Conservation (phyloP, 2,113 vertebrate genomes). For the Poecile atricapillus region DNA sequence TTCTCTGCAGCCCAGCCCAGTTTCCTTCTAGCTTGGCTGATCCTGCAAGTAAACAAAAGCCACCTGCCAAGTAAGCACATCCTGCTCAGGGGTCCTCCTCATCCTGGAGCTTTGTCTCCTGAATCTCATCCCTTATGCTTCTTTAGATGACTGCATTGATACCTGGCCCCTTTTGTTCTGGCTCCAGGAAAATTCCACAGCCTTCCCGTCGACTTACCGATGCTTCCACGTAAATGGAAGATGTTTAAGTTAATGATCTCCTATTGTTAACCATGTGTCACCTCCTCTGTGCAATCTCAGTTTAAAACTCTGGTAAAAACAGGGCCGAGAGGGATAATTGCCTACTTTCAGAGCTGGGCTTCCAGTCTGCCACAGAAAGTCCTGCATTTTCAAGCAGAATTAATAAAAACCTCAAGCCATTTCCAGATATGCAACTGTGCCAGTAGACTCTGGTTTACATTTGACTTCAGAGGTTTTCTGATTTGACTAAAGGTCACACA, state of each 20-base stretch:
- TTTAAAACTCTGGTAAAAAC: conserved; percentile 3
- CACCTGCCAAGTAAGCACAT: neutral
- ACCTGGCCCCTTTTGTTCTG: conserved; percentile 16
- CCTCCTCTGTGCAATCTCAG: neutral
- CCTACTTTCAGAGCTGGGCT: neutral
- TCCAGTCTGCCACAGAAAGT: neutral
- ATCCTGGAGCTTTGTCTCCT: neutral
- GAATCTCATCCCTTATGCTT: neutral
- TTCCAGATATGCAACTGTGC: neutral
- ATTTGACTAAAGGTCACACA: neutral
- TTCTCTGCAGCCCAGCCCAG: neutral
- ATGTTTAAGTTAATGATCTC: conserved; percentile 26
- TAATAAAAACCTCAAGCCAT: neutral
- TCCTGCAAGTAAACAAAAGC: neutral
- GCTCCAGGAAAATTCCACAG: neutral
- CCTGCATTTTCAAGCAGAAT: neutral
- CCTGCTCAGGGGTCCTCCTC: neutral
- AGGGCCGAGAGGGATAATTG: neutral
- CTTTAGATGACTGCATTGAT: neutral
- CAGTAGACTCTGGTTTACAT: neutral
- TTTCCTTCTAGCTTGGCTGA: neutral
- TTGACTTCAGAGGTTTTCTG: neutral
- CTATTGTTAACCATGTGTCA: conserved; percentile 33
- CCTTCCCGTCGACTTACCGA: neutral
- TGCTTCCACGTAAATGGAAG: conserved; percentile 6